Evolutionary conservation across 2,113 vertebrate species (phyloP).

Genomic region (Echinops telfairi): DNA sequence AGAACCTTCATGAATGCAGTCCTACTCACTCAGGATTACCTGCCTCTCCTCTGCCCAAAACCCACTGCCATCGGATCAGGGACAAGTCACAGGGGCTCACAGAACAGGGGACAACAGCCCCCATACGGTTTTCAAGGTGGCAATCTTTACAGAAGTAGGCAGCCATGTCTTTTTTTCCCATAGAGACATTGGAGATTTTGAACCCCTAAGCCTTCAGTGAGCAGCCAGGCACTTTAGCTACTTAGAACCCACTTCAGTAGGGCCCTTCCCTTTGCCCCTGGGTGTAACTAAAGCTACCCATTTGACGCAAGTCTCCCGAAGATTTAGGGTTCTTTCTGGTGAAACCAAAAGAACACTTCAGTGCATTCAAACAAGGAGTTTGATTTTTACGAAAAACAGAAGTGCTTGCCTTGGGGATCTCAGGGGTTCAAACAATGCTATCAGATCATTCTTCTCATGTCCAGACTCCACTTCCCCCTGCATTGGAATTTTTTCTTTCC

Average conservation of each 20-base stretch:
- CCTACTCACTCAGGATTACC: background rate
- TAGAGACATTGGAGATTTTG: no score
- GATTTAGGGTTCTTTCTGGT: background rate
- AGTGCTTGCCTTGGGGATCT: background rate
- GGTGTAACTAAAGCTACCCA: background rate
- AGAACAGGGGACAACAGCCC: no score
- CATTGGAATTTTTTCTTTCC: background rate
- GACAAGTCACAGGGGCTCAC: no score
- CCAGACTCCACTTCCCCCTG: background rate
- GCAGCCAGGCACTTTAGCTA: background rate
- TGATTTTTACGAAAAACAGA: constrained; percentile 7
- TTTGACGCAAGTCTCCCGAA: background rate
- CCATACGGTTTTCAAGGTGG: background rate
- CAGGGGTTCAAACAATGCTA: background rate
- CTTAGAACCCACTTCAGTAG: background rate
- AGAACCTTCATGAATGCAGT: background rate
- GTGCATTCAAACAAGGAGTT: background rate
- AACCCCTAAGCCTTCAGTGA: background rate
- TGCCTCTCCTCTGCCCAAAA: background rate
- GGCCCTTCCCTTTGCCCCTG: background rate
- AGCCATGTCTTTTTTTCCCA: background rate
- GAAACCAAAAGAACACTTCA: constrained; percentile 2
- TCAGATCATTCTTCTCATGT: background rate
- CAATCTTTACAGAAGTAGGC: background rate
- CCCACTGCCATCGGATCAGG: no score